A percentile compares a stretch with the other conserved stretches of the same genome.
Conservation (phyloP, 2,888 invertebrate species). For the Xylophagus ater region DNA sequence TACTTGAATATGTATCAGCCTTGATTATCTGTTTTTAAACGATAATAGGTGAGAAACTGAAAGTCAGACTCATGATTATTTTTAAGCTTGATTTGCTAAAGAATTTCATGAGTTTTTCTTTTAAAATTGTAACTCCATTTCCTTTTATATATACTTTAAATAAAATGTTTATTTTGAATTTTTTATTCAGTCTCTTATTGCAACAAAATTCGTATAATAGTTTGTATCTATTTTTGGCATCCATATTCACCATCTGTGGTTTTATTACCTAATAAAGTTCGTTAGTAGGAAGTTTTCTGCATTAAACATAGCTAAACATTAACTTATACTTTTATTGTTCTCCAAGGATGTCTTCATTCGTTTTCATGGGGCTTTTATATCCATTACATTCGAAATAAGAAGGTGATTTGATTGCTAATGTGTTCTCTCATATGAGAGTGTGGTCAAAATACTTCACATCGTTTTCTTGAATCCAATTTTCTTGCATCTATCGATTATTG, state of each 20-base stretch:
- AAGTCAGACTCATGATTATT: too few species aligned
- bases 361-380: constrained; percentile 16
- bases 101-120: too few species aligned
- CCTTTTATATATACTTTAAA: too few species aligned
- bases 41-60: too few species aligned
- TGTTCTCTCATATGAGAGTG: constrained; percentile 19
- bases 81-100: too few species aligned
- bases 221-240: too few species aligned
- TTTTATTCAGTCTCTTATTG: too few species aligned
- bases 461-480: constrained; percentile 4
- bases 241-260: constrained; percentile 1
- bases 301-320: constrained; percentile 23
- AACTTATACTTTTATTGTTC: constrained; percentile 24
- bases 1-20: too few species aligned
- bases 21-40: too few species aligned
- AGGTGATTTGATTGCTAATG: constrained; percentile 25
- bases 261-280: constrained; percentile 14
- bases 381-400: constrained; percentile 18
- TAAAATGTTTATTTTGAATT: too few species aligned
- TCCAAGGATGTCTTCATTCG: constrained; percentile 24
- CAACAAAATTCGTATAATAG: too few species aligned
- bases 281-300: constrained; percentile 20
- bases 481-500: constrained; percentile 2
- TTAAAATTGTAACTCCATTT: too few species aligned
- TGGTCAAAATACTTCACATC: constrained; percentile 14